Evolutionary conservation across 2,888 invertebrate species (phyloP).

Genomic region (Malthinus seriepunctatus): DNA sequence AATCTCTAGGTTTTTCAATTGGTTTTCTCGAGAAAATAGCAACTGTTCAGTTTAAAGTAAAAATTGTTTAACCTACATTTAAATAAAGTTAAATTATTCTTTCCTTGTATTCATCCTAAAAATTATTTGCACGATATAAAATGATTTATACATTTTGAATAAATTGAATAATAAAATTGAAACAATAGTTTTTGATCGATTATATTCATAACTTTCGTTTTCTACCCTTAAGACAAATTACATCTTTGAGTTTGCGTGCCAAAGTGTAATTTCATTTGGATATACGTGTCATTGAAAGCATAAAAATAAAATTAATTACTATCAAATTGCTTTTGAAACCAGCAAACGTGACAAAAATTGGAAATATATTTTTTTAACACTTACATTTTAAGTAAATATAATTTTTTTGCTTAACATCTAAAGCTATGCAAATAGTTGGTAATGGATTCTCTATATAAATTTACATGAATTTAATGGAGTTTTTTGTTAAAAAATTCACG

Average conservation of each 20-base stretch:
- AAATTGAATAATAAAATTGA: background rate
- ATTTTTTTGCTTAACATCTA: slow-evolving; percentile 5
- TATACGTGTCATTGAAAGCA: slow-evolving; percentile 14
- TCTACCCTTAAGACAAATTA: slow-evolving; percentile 14
- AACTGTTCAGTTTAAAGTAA: too few species aligned
- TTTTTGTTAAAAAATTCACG: slow-evolving; percentile 14
- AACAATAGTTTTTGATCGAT: slow-evolving; percentile 16
- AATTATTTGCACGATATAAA: too few species aligned
- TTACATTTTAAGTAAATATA: slow-evolving; percentile 11
- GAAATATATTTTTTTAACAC: slow-evolving; percentile 11
- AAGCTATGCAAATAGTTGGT: slow-evolving; percentile 7
- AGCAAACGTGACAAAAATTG: slow-evolving; percentile 9
- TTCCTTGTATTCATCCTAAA: too few species aligned
- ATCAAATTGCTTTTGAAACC: slow-evolving; percentile 17
- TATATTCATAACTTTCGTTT: slow-evolving; percentile 12
- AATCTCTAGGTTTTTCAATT: too few species aligned
- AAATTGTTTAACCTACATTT: too few species aligned
- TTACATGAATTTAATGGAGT: slow-evolving; percentile 16
- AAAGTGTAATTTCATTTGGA: slow-evolving; percentile 12
- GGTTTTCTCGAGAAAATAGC: too few species aligned
- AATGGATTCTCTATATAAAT: slow-evolving; percentile 18
- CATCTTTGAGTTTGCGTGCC: slow-evolving; percentile 16
- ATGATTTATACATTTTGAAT: too few species aligned
- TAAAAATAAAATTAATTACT: slow-evolving; percentile 18
- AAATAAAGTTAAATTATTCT: too few species aligned